Base-by-base conservation (phyloP, 2,113 vertebrate species). In the Thoracochromis brauschi region DNA sequence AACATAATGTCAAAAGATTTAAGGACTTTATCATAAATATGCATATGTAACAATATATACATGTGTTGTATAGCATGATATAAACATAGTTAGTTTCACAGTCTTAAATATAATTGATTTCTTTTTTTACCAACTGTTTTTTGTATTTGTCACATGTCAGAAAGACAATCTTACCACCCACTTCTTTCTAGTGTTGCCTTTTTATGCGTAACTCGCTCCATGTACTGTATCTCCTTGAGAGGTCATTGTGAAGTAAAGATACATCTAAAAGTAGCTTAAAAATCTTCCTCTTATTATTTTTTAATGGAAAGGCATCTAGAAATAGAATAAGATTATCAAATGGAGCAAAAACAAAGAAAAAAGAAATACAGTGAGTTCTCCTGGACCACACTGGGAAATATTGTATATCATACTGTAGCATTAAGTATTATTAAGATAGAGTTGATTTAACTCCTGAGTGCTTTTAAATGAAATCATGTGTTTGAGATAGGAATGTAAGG, bases 381-480 rank as follows among this genome's bases (percentile, higher is more conserved):
- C 24, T n/a, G 42, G 71, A 49, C 42, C 24, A 49, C 14, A 31
- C 42, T 31, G 58, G 42, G 10, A 35, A 65, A 12, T 19, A 38
- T 9, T 13, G 2, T 17, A 9, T 10, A 11, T n/a, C 13, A 24
- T 82, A 2, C 53, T 87, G 16, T 79, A 21, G 26, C 73, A 47
- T 78, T 33, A 31, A 51, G 71, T n/a, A 47, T 49, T 6, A 51
- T 31, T 78, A 0, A 45, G 60, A 75, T 9, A 4, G 24, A 60
- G 55, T 19, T 35, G 80, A 75, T 86, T 51, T 81, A 2, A 10
- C 3, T 88, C 17, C 35, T 7, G 33, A 9, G 33, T 3, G 26
- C 53, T 58, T 38, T 9, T 6, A 60, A 85, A 90, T 38, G 8
- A 3, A 88, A 91, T 81, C 85, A 81, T 88, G 84, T 87, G 89